A percentile compares a stretch with the other conserved stretches of the same genome.
Conservation (phyloP, 2,113 vertebrate species). For the Cebus imitator region DNA sequence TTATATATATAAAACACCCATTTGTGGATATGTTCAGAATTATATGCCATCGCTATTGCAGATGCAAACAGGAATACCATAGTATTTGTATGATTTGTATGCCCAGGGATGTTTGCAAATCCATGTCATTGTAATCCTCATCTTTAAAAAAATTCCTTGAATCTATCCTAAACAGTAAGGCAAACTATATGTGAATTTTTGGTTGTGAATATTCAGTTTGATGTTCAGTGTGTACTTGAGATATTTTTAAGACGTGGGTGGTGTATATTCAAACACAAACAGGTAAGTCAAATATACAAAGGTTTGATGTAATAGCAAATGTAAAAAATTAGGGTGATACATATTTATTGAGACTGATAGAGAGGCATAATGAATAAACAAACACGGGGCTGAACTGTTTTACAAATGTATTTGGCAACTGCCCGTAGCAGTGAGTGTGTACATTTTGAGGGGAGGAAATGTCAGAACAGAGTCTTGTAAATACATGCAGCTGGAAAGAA, state of each 20-base stretch:
- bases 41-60: slow-evolving; percentile 29
- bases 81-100: slow-evolving; percentile 9
- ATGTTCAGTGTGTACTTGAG: slow-evolving; percentile 53
- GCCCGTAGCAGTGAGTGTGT: slow-evolving; percentile 78
- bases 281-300: slow-evolving; percentile 49
- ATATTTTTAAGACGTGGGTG: background rate
- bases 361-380: slow-evolving; percentile 82
- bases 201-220: background rate
- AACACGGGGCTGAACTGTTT: slow-evolving; percentile 75
- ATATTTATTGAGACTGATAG: slow-evolving; percentile 81
- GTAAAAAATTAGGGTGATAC: slow-evolving; percentile 69
- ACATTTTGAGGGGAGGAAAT: slow-evolving; percentile 84
- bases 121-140: slow-evolving; percentile 40
- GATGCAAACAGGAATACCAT: background rate
- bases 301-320: slow-evolving; percentile 60
- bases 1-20: background rate
- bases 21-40: slow-evolving; percentile 18
- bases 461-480: slow-evolving; percentile 89
- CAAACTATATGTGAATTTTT: background rate
- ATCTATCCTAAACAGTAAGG: background rate
- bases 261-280: slow-evolving; percentile 29
- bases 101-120: slow-evolving; percentile 50
- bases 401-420: slow-evolving; percentile 79
- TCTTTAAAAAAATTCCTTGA: slow-evolving; percentile 5
- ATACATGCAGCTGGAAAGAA: slow-evolving; percentile 91